phyloP scores from a whole-genome alignment of 1,140 invertebrate genomes.

The Megalonaias nervosa region DNA sequence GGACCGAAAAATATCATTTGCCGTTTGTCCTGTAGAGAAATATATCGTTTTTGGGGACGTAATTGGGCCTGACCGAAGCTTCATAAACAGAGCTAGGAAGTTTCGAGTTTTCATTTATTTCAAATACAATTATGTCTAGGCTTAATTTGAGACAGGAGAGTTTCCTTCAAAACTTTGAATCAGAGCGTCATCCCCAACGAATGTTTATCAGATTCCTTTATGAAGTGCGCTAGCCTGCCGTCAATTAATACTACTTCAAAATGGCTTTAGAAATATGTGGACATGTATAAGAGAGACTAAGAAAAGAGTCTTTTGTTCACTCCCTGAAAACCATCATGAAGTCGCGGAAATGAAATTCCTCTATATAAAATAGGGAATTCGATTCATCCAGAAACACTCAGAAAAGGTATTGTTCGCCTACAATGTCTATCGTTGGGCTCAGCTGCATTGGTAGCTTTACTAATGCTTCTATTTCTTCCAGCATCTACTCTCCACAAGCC shows the following conservation, averaged over 20 bases:
- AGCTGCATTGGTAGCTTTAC: slow-evolving; percentile 3
- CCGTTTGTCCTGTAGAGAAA: too few species aligned
- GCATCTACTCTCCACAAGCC: too few species aligned
- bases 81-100: too few species aligned
- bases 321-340: slow-evolving; percentile 25
- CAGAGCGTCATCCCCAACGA: slow-evolving; percentile 20
- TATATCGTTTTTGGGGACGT: too few species aligned
- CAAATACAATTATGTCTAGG: slow-evolving; percentile 26
- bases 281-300: slow-evolving; percentile 17
- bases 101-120: slow-evolving; percentile 25
- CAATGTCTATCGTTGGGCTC: background rate
- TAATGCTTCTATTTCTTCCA: background rate
- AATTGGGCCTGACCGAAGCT: too few species aligned
- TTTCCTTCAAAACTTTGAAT: slow-evolving; percentile 17
- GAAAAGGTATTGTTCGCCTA: slow-evolving; percentile 22
- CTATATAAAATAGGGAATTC: slow-evolving; percentile 35
- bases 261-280: slow-evolving; percentile 27
- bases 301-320: slow-evolving; percentile 27
- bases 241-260: slow-evolving; percentile 36
- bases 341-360: slow-evolving; percentile 38
- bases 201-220: slow-evolving; percentile 17
- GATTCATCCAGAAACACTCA: slow-evolving; percentile 25
- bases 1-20: too few species aligned
- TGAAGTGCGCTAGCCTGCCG: slow-evolving; percentile 22
- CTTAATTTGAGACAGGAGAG: slow-evolving; percentile 15